These are phyloP conservation scores for Tokudaia muenninki DNA, from an alignment of 2,797 vertebrate genomes.

Conservation along the genomic window DNA sequence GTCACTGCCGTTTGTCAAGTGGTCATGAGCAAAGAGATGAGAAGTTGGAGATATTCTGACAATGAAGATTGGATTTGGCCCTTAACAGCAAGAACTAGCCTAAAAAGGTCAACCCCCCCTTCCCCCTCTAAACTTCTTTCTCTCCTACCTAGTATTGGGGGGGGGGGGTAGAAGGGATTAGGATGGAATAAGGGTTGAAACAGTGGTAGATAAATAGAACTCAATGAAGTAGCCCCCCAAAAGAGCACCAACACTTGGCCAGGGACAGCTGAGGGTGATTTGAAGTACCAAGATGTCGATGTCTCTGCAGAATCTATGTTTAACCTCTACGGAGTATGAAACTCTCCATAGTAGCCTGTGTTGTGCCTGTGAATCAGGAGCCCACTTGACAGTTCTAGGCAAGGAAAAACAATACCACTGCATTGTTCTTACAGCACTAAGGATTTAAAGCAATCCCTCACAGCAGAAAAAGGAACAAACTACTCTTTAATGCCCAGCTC, in stretches of 20 bases:
- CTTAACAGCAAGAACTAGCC: not conserved
- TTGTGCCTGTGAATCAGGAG: not conserved
- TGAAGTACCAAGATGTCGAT: not conserved
- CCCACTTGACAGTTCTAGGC: not conserved
- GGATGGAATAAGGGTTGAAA: not conserved
- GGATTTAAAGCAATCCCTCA: constrained; percentile 58
- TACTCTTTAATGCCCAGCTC: not conserved
- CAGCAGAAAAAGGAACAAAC: constrained; percentile 40
- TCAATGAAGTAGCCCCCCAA: not conserved
- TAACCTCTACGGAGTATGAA: not conserved
- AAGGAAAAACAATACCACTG: not conserved
- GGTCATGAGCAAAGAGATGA: not conserved
- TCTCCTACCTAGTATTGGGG: not conserved
- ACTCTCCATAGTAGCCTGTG: not conserved
- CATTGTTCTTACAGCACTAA: constrained; percentile 33
- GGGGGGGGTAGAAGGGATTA: not conserved
- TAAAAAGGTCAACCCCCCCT: not conserved
- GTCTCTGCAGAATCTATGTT: rapidly evolving
- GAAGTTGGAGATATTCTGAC: not conserved
- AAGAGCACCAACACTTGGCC: not conserved
- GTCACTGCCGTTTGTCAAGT: not conserved
- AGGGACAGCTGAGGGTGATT: not conserved
- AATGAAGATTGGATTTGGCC: not conserved
- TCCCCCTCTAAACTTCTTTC: not conserved
- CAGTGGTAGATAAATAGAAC: not conserved